Evolutionary conservation across 2,888 invertebrate genomes (phyloP).

Genomic region (Drosophila cognata): DNA sequence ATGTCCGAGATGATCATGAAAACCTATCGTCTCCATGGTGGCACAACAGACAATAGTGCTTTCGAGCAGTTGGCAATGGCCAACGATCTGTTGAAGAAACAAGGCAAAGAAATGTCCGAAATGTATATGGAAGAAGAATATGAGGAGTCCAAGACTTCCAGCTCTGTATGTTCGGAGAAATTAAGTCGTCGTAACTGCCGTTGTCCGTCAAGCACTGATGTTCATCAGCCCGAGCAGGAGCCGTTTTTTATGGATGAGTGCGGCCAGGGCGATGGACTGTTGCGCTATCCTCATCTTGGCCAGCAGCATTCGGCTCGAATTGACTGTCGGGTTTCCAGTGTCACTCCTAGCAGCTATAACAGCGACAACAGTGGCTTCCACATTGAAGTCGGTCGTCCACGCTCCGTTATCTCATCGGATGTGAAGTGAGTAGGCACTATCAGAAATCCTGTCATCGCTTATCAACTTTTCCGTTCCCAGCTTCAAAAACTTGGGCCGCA

Average conservation of each 20-base stretch:
- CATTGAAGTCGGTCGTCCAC: conserved; percentile 51
- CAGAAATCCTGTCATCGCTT: no score
- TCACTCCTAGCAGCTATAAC: conserved; percentile 54
- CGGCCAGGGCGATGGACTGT: conserved; percentile 64
- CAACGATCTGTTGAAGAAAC: conserved; percentile 50
- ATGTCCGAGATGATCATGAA: conserved; percentile 74
- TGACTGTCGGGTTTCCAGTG: conserved; percentile 38
- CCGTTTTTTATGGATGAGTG: conserved; percentile 58
- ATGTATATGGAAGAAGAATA: conserved; percentile 13
- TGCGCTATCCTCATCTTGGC: conserved; percentile 53
- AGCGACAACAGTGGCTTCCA: conserved; percentile 41
- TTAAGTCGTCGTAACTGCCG: conserved; percentile 49
- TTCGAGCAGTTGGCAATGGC: conserved; percentile 53
- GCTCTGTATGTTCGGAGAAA: conserved; percentile 31
- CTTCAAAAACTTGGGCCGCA: conserved; percentile 73
- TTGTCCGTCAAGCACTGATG: conserved; percentile 54
- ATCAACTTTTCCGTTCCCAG: conserved; percentile 21
- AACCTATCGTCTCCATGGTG: conserved; percentile 63
- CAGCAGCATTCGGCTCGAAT: conserved; percentile 22
- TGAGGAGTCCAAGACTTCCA: conserved; percentile 12
- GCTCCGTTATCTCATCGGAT: conserved; percentile 56
- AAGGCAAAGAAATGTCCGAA: background rate
- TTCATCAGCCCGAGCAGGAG: conserved; percentile 5
- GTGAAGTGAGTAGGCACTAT: conserved; percentile 53
- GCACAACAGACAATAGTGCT: conserved; percentile 45